Evolutionary conservation across 1,140 invertebrate genomes (phyloP).

Genomic region (Zeugodacus cucurbitae): DNA sequence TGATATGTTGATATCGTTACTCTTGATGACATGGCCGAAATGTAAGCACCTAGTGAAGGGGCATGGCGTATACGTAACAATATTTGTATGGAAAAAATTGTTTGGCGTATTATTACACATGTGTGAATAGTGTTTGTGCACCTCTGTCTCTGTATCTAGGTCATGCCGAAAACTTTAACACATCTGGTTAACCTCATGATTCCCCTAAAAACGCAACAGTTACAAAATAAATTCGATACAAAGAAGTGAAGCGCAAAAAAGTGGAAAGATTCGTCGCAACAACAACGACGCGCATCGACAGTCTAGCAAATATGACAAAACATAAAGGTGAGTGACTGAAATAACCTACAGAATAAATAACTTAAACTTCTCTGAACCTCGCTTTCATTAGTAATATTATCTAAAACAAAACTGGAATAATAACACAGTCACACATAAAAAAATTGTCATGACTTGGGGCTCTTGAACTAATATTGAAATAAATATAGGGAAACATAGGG

Average conservation of each 20-base stretch:
- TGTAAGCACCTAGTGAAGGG: too few relatives aligned
- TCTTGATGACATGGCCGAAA: too few relatives aligned
- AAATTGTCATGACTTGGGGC: too few relatives aligned
- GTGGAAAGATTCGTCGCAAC: background rate
- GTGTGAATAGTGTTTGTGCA: too few relatives aligned
- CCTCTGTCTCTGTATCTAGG: too few relatives aligned
- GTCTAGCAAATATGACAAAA: slow-evolving; percentile 10
- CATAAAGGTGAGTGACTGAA: background rate
- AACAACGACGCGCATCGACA: background rate
- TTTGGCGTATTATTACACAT: background rate
- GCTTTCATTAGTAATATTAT: too few relatives aligned
- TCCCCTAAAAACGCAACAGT: background rate
- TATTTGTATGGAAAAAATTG: background rate
- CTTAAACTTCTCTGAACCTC: too few relatives aligned
- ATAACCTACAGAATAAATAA: too few relatives aligned
- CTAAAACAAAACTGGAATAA: too few relatives aligned
- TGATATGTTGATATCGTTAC: background rate
- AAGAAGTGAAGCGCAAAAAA: background rate
- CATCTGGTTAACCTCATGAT: background rate
- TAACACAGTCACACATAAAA: too few relatives aligned
- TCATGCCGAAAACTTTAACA: background rate
- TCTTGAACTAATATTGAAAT: too few relatives aligned
- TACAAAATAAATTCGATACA: background rate
- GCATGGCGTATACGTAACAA: background rate
- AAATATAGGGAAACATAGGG: too few relatives aligned